Percentiles rank a stretch among this genome's conserved stretches.
Evolutionary conservation across 2,113 vertebrate genomes (phyloP).

Genomic region (Corythornis cristatus): DNA sequence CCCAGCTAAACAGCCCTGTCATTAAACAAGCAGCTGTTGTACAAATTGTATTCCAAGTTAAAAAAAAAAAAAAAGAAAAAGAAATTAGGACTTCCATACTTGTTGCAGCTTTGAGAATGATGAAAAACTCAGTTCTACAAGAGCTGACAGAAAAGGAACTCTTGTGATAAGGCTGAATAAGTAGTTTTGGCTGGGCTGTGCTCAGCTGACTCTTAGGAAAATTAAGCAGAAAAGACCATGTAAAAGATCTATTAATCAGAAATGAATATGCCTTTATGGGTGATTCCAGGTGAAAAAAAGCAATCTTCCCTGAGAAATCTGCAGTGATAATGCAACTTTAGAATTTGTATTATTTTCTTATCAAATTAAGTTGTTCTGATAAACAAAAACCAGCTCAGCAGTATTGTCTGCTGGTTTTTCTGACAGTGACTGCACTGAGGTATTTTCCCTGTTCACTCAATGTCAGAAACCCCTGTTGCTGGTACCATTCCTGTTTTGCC

Average conservation of each 20-base stretch:
- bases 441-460: not conserved
- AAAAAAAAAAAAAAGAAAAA: not conserved
- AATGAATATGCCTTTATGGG: not conserved
- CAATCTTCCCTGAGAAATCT: not conserved
- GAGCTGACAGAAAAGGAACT: not conserved
- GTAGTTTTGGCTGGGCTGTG: not conserved
- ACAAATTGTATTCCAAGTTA: slow-evolving; percentile 65
- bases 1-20: slow-evolving; percentile 71
- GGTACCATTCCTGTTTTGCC: not conserved
- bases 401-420: not conserved
- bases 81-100: slow-evolving; percentile 13
- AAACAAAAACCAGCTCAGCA: not conserved
- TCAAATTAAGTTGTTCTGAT: not conserved
- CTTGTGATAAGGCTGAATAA: not conserved
- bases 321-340: not conserved
- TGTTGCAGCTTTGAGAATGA: not conserved
- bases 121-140: not conserved
- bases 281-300: not conserved
- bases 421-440: not conserved
- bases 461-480: not conserved
- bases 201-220: not conserved
- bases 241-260: not conserved
- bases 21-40: slow-evolving; percentile 68
- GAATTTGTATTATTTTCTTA: not conserved
- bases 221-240: not conserved